A percentile compares a stretch with the other conserved stretches of the same genome.
phyloP scores from a whole-genome alignment of 2,888 invertebrate species.

The Clusia tigrina region DNA sequence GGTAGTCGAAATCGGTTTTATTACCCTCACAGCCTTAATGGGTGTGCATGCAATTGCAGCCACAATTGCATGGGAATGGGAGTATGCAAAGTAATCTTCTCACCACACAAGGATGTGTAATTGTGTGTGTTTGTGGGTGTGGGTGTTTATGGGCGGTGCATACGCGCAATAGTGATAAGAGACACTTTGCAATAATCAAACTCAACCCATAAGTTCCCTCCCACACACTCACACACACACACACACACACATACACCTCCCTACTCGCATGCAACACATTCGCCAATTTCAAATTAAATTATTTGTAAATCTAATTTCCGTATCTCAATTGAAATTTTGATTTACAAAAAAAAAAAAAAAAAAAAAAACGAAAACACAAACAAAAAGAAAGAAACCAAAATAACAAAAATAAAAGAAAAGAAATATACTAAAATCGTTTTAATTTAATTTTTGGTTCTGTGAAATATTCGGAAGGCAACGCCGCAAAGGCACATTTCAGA shows the following conservation, averaged over 20 bases:
- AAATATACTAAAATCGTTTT: constrained; percentile 7
- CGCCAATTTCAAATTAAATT: constrained; percentile 37
- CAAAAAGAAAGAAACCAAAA: background rate
- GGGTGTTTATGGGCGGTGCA: no score
- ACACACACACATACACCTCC: background rate
- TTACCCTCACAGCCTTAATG: no score
- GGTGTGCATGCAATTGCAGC: no score
- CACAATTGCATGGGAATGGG: no score
- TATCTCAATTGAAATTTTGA: constrained; percentile 42
- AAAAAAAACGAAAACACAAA: background rate
- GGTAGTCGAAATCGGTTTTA: no score
- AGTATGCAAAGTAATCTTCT: no score
- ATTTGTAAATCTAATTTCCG: constrained; percentile 43
- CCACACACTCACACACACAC: background rate
- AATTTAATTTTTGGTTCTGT: constrained; percentile 23
- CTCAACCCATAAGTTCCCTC: no score
- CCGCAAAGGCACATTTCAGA: constrained; percentile 10
- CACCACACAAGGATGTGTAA: no score
- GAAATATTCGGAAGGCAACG: background rate
- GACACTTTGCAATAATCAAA: no score
- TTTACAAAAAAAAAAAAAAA: constrained; percentile 20
- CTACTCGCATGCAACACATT: no score
- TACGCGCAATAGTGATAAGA: no score
- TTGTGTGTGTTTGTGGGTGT: no score
- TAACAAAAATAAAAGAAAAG: background rate